Conservation (phyloP, 2,797 vertebrate genomes). For the Manis javanica region DNA sequence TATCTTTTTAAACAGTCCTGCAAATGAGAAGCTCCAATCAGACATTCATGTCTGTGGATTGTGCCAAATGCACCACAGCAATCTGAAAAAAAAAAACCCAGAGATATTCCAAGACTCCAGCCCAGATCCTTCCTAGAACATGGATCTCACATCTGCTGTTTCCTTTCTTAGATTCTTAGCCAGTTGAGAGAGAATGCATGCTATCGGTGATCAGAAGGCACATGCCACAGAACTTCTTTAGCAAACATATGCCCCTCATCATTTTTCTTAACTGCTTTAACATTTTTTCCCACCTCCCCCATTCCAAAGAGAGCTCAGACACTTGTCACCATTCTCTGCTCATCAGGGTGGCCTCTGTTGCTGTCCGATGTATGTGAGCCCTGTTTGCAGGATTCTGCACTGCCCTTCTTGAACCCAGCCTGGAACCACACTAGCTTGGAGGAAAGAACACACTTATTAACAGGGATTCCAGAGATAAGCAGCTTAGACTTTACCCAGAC, state of each 20-base stretch:
- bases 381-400: neutral
- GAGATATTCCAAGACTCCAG: slow-evolving; percentile 57
- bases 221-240: slow-evolving; percentile 26
- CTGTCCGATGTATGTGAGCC: neutral
- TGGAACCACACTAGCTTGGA: neutral
- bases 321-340: neutral
- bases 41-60: neutral
- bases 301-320: neutral
- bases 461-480: neutral
- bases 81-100: neutral
- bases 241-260: slow-evolving; percentile 50
- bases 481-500: neutral
- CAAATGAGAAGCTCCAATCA: slow-evolving; percentile 51
- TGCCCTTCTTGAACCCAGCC: accelerated
- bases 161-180: slow-evolving; percentile 66
- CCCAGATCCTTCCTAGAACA: neutral
- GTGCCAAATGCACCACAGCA: slow-evolving; percentile 62
- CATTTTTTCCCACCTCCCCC: neutral
- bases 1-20: neutral
- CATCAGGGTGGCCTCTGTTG: neutral
- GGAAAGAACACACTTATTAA: neutral
- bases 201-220: slow-evolving; percentile 2
- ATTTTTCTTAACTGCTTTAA: neutral
- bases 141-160: slow-evolving; percentile 60
- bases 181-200: neutral